Base-by-base conservation (phyloP, 23 tunicate genomes). In the Phallusia fumigata region DNA sequence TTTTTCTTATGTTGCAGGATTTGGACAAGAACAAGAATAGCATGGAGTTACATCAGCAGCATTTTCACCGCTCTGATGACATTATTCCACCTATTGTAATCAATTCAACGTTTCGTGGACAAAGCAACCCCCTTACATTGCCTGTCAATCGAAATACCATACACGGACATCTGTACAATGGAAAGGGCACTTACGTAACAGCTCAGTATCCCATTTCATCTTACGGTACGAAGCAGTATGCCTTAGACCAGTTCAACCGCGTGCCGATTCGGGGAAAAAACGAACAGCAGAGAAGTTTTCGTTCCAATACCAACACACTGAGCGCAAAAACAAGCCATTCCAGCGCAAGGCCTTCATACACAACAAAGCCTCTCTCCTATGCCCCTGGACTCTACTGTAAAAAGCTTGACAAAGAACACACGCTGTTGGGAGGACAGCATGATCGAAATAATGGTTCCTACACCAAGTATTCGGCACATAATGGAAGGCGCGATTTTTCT, bases 71-170 rank as follows among this genome's bases (percentile, higher is more conserved):
- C 58, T 21, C 77, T 21, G 86, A 87, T 47, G 91, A 87, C 74
- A 45, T 87, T 32, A 87, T 87, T 19, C 91, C 91, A 76, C 91
- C 91, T 44, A 87, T 87, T 81, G 91, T 87, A 32, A 87, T 87
- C 40, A 87, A 87, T 64, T 87, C 91, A 31, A 87, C 86, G 0
- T 81, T 87, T 30, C 85, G 91, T 13, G 75, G 84, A 28, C 91
- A 87, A 40, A 87, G 58, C 91, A 81, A 74, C 45, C 28, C 86
- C 0, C 65, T 87, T 26, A 74, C 76, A 16, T 65, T 86, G 33
- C 90, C 90, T 74, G 81, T 81, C 31, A 84, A 87, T 32, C 64
- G 91, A 36, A 87, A 81, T 49, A 34, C 84, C 36, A 40, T 87
- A 16, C 81, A 84, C 52, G 40, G 88, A 77, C 65, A 76, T 74